phyloP scores from a whole-genome alignment of 30 jellyfish, hydroid and myxozoan genomes.

The Chrysaora quinquecirrha region DNA sequence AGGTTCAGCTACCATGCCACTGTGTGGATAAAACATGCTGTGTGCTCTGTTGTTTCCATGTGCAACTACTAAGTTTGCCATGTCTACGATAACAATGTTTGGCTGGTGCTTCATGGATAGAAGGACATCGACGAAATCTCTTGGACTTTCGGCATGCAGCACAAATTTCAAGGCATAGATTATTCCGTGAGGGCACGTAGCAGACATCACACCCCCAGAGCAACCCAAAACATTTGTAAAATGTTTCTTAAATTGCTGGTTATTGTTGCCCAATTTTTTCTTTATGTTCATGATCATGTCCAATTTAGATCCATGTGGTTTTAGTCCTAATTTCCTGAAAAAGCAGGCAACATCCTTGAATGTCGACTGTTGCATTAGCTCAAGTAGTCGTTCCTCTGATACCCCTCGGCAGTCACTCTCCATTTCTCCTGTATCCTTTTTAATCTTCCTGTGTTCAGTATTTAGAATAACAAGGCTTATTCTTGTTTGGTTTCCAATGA shows the following conservation, averaged over 20 bases:
- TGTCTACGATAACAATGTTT: conserved; percentile 18
- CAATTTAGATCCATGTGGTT: conserved; percentile 5
- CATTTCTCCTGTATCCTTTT: conserved; percentile 6
- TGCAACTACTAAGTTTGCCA: conserved; percentile 34
- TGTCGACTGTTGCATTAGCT: not conserved
- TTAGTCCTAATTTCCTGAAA: conserved; percentile 8
- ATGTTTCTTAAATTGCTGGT: conserved; percentile 11
- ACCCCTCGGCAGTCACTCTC: conserved; percentile 26
- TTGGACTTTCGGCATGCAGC: conserved; percentile 35
- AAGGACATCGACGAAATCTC: conserved; percentile 26
- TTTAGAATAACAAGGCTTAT: not conserved
- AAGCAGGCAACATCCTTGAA: not conserved
- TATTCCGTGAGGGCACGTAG: conserved; percentile 27
- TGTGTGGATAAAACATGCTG: not conserved
- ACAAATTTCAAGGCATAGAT: conserved; percentile 22
- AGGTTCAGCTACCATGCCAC: not conserved
- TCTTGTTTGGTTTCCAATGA: conserved; percentile 2
- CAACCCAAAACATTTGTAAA: conserved; percentile 29
- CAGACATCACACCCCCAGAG: conserved; percentile 41
- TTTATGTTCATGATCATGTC: conserved; percentile 38
- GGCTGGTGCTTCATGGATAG: conserved; percentile 28
- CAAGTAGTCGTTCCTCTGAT: conserved; percentile 42
- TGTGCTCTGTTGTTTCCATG: conserved; percentile 30
- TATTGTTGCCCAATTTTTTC: not conserved
- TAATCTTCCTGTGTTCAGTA: conserved; percentile 32